Evolutionary conservation across 2,113 vertebrate genomes (phyloP).

Genomic region (Labeo rohita): DNA sequence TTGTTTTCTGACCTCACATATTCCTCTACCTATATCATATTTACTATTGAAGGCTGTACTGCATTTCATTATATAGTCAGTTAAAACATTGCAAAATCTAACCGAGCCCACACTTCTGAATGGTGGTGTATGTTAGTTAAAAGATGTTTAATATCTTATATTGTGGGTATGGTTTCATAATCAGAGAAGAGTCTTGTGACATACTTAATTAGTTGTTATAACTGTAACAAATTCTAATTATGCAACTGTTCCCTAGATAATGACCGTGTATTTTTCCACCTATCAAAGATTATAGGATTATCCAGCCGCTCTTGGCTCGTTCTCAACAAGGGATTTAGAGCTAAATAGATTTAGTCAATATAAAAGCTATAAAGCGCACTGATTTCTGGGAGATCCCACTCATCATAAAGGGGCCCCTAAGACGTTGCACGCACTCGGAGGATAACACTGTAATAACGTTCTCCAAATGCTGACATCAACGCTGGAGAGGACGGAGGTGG

Average conservation of each 20-base stretch:
- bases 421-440: constrained; percentile 11
- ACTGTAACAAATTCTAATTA: constrained; percentile 43
- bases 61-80: background rate
- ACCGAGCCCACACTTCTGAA: background rate
- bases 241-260: constrained; percentile 47
- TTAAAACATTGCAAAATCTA: background rate
- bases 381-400: constrained; percentile 49
- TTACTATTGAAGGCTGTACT: background rate
- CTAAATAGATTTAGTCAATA: constrained; percentile 35
- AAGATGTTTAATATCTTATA: constrained; percentile 14
- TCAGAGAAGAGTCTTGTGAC: constrained; percentile 1
- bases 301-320: constrained; percentile 24
- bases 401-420: constrained; percentile 20
- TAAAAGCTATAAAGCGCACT: constrained; percentile 26
- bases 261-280: constrained; percentile 28
- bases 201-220: constrained; percentile 16
- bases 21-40: constrained; percentile 21
- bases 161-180: constrained; percentile 3
- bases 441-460: constrained; percentile 27
- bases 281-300: constrained; percentile 49
- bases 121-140: background rate
- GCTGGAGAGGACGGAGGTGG: constrained; percentile 20
- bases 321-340: constrained; percentile 43
- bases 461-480: constrained; percentile 44
- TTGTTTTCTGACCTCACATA: constrained; percentile 32